These are phyloP conservation scores for Ennomos fuscantarius DNA, from an alignment of 2,888 invertebrate genomes.

Conservation along the genomic window DNA sequence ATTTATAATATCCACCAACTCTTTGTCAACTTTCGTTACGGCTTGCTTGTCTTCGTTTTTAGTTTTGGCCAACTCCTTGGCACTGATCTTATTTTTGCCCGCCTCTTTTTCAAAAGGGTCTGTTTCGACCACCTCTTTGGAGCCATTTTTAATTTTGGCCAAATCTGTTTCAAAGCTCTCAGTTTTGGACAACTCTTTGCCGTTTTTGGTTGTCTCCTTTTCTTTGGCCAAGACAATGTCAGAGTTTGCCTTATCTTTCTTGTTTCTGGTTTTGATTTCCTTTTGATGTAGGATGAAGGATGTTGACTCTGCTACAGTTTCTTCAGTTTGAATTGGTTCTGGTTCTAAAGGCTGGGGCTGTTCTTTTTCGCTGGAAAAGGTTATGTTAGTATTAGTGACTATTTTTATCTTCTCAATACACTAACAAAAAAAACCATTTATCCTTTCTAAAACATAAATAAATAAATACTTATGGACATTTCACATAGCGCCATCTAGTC, in stretches of 20 bases:
- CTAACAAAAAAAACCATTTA: too few species aligned
- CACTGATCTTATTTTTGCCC: too few species aligned
- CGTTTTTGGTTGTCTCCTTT: neutral
- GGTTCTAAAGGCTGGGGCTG: slow-evolving; percentile 44
- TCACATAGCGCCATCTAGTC: too few species aligned
- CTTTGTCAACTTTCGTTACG: neutral
- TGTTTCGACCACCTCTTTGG: neutral
- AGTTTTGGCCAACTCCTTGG: slow-evolving; percentile 1
- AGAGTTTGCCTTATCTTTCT: slow-evolving; percentile 18
- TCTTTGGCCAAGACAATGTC: slow-evolving; percentile 22
- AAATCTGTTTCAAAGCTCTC: neutral
- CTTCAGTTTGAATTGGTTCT: slow-evolving; percentile 12
- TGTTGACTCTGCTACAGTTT: slow-evolving; percentile 42
- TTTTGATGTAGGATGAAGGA: slow-evolving; percentile 58
- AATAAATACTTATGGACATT: too few species aligned
- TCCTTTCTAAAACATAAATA: too few species aligned
- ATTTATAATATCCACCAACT: neutral
- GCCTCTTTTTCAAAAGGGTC: neutral
- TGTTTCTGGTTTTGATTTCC: slow-evolving; percentile 40
- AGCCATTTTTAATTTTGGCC: neutral
- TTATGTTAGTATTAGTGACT: neutral
- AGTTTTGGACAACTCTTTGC: slow-evolving; percentile 2
- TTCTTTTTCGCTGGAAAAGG: slow-evolving; percentile 53
- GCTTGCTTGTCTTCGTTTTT: neutral
- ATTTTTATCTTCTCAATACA: too few species aligned